Base-by-base conservation (phyloP, 2,888 invertebrate species). In the Epirrita christyi region DNA sequence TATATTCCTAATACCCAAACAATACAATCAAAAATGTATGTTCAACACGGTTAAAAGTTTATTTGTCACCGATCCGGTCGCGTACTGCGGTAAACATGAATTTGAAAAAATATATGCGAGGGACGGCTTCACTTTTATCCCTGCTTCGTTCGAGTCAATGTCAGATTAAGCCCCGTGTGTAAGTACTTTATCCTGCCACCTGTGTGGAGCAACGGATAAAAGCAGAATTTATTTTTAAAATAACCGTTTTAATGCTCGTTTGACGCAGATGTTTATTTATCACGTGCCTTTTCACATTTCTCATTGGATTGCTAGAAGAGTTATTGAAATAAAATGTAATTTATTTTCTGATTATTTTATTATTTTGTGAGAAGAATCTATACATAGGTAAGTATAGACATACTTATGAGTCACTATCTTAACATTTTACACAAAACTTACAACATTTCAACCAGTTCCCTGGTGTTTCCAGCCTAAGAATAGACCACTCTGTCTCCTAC, bases 121-220 rank as follows among this genome's bases (percentile, higher is more conserved):
- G 47, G 52, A 47, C 34, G 55, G 63, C 45, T 59, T 55, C 56
- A 57, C 67, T 70, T 72, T 73, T 72, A 71, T 69, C 68, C 68
- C 63, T 61, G 68, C 68, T 64, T 68, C 70, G 66, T 71, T 68
- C 68, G 65, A 78, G 69, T 75, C 73, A 76, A 72, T 78, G 76
- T 80, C 78, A 78, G 73, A 74, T 76, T 81, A 80, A 82, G 71
- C 75, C 67, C 66, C 71, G 63, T 65, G 68, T 72, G 71, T 75
- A 75, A 75, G 78, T 73, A 72, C 70, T 76, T 82, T 75, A 76
- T 75, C 73, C 78, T 45, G 63, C 70, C 81, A 81, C 81, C 82
- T 81, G 80, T 75, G 78, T 60, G 63, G 59, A 62, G 63, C 62
- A 37, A 41, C 36, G 65, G 68, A 67, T 67, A 73, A 70, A 65